These are phyloP conservation scores for Drosophila suzukii DNA, from an alignment of 1,140 invertebrate species.

Conservation along the genomic window DNA sequence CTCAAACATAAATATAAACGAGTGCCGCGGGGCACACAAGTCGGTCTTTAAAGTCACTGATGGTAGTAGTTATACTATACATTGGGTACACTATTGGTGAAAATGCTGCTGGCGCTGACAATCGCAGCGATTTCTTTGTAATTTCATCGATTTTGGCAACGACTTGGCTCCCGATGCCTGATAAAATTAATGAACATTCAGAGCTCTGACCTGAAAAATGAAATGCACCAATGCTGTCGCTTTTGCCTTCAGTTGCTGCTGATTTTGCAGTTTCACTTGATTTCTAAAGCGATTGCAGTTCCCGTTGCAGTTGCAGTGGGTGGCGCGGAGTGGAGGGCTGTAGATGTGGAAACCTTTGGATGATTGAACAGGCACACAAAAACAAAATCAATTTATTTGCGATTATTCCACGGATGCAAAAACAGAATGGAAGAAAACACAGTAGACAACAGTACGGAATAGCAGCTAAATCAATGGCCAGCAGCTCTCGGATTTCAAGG, in stretches of 20 bases:
- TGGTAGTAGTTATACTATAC: background rate
- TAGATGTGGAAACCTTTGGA: background rate
- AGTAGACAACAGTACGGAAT: background rate
- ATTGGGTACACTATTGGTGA: background rate
- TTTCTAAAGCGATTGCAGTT: conserved; percentile 7
- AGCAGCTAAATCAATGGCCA: conserved; percentile 3
- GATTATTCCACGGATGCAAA: conserved; percentile 36
- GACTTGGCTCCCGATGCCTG: conserved; percentile 28
- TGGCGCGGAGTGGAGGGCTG: background rate
- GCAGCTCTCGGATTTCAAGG: conserved; percentile 1
- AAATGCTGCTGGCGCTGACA: conserved; percentile 34
- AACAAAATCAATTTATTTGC: conserved; percentile 61
- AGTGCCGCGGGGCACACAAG: conserved; percentile 5
- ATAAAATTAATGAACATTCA: conserved; percentile 75
- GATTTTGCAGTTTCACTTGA: conserved; percentile 37
- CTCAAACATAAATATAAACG: conserved; percentile 44
- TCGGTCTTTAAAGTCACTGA: conserved; percentile 2
- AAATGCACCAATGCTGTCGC: conserved; percentile 24
- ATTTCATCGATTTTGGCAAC: conserved; percentile 48
- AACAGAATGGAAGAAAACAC: conserved; percentile 8
- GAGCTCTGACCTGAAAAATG: conserved; percentile 62
- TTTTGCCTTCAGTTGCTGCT: conserved; percentile 5
- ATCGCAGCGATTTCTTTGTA: conserved; percentile 62
- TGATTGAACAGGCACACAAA: conserved; percentile 21
- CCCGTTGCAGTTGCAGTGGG: too few species aligned